phyloP scores from a whole-genome alignment of 2,888 invertebrate genomes.

The Agrilus cyanescens region DNA sequence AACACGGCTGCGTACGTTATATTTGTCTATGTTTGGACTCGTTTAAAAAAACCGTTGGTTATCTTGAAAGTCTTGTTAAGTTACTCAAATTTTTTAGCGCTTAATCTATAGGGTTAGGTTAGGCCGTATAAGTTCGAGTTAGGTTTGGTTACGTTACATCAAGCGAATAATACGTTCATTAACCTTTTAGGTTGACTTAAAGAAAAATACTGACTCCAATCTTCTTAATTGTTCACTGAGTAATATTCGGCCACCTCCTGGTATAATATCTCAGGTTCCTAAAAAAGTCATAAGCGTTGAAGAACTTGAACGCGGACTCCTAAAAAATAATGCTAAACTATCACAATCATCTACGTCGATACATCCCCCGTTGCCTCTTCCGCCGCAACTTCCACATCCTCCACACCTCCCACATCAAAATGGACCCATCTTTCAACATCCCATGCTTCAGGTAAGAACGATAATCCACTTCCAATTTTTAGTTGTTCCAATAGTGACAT shows the following conservation, averaged over 20 bases:
- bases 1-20: too few species aligned
- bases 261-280: slow-evolving; percentile 18
- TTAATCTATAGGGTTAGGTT: too few species aligned
- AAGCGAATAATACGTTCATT: too few species aligned
- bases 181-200: not conserved
- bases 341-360: slow-evolving; percentile 21
- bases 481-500: not conserved
- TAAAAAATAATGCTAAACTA: slow-evolving; percentile 30
- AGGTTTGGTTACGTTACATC: too few species aligned
- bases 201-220: not conserved
- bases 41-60: too few species aligned
- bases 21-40: too few species aligned
- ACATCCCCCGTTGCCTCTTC: slow-evolving; percentile 22
- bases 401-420: slow-evolving; percentile 3
- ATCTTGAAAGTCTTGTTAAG: too few species aligned
- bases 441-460: slow-evolving; percentile 3
- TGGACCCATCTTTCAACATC: not conserved
- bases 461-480: not conserved
- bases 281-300: slow-evolving; percentile 63
- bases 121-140: too few species aligned
- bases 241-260: not conserved
- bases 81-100: too few species aligned
- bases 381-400: not conserved
- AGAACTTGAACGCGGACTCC: slow-evolving; percentile 57
- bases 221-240: too few species aligned